Percentiles rank a stretch among this genome's conserved stretches.
Conservation (phyloP, 2,113 vertebrate genomes). For the Ramphastos sulfuratus region DNA sequence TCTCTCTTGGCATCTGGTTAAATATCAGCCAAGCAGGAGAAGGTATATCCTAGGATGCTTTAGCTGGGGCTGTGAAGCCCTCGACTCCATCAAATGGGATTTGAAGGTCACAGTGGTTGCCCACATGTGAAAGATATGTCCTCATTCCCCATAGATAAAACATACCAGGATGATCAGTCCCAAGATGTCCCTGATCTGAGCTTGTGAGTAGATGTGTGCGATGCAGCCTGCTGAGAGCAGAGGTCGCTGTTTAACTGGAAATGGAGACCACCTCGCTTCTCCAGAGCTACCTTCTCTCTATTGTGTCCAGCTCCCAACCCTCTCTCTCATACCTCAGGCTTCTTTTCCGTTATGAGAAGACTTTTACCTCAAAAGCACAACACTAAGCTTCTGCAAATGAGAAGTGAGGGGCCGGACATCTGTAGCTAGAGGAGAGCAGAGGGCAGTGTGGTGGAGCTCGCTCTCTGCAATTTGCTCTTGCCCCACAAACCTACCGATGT, state of each 20-base stretch:
- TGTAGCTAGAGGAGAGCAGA: accelerated
- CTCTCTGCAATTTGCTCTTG: background rate
- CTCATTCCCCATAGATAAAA: background rate
- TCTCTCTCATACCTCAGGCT: background rate
- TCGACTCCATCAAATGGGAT: constrained; percentile 2
- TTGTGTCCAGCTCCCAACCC: background rate
- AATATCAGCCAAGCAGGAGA: constrained; percentile 43
- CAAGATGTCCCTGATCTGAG: background rate
- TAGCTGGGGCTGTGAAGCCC: background rate
- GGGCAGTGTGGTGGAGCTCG: background rate
- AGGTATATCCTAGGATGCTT: constrained; percentile 48
- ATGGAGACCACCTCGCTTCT: constrained; percentile 38
- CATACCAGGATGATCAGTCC: background rate
- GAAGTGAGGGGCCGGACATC: background rate
- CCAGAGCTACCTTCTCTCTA: background rate
- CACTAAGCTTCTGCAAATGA: background rate
- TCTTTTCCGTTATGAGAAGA: background rate
- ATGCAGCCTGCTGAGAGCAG: constrained; percentile 21
- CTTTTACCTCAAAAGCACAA: background rate
- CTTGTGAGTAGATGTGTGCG: accelerated
- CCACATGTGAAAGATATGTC: background rate
- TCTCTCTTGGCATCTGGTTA: constrained; percentile 61
- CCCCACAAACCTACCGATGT: accelerated
- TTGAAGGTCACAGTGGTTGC: constrained; percentile 46
- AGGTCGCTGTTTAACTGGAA: constrained; percentile 74